Base-by-base conservation (phyloP, 2,113 vertebrate genomes). In the Plectropomus leopardus region DNA sequence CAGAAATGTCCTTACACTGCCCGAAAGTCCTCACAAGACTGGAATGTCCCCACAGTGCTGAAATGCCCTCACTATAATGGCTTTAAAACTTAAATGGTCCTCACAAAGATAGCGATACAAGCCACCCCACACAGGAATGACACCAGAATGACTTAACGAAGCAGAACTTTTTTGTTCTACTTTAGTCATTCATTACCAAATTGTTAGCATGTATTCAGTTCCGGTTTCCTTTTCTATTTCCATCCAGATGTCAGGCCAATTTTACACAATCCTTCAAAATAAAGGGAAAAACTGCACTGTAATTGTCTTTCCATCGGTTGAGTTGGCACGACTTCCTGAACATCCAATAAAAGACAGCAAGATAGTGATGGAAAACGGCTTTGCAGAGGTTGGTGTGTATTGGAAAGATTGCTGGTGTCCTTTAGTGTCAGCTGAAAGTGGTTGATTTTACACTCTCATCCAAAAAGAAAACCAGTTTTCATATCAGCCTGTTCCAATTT, bases 221-320 rank as follows among this genome's bases (percentile, higher is more conserved):
- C 23, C 58, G 34, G 6, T 55, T 55, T 23, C 24, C 26, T 15
- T 71, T 45, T 47, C 11, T 44, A 0, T 70, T 72, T 72, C 51
- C 77, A 30, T 30, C 51, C 30, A 50, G 23, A 65, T 40, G 51
- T 72, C 26, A 54, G 14, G 23, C 3, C 1, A 16, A 72, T 72
- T 65, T 66, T 28, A 64, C 45, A 47, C 51, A 66, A 7, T 24
- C 53, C 40, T 17, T 72, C 5, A 48, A 32, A 48, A 14, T 23
- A 42, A 24, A 5, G 9, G 34, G 15, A 7, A 23, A 42, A 44
- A 26, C 28, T 42, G 17, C 45, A 44, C 3, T 34, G 45, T 59
- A 28, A 59, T 50, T 58, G 11, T 50, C 30, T 59, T 68, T 67
- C 53, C 63, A 58, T 67, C 16, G 23, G 24, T 54, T 28, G 4